Evolutionary conservation across 2,797 vertebrate genomes (phyloP), one percentile per base, ranked within the genome.

Genomic region (Muscicapa striata): DNA sequence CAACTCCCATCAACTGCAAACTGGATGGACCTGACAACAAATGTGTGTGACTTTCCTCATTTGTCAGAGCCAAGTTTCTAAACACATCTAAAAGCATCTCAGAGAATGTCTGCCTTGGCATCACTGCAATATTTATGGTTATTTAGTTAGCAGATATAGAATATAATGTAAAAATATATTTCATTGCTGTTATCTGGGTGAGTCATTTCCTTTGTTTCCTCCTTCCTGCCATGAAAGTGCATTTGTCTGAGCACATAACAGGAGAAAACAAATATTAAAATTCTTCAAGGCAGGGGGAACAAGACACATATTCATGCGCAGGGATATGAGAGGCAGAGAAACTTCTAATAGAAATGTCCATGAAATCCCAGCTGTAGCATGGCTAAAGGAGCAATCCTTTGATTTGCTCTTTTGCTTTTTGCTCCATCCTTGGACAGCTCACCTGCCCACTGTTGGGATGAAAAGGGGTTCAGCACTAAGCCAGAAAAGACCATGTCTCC

Each of bases 161-260:
- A 76, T 90, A 79, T 61, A 93, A 95, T 74, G 41, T 63, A 61
- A 93, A 90, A 90, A 93, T 74, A 32, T 57, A 84, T 88, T 93
- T 86, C 63, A 79, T 48, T 79, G 55, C 55, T 82, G 20, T 91
- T 94, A 84, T 95, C 85, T 79, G 59, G 4, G 9, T 94, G 92
- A 96, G 67, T 95, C 45, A 93, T 93, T 95, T 93, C 89, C 92
- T 92, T 87, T 91, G 63, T 90, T 93, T 88, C 57, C 48, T 76
- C 87, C 89, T 86, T 95, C 85, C 87, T 95, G 67, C 34, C 73
- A 78, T 70, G 66, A 90, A 90, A 93, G 46, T 62, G 16, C 57
- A 79, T 93, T 93, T 84, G 15, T 83, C 67, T 78, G 67, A 76
- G 55, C 30, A 87, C 43, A 21, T 59, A 86, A 67, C 21, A 55